Base-by-base conservation (phyloP, 2,888 invertebrate genomes). In the Phengaris arion region DNA sequence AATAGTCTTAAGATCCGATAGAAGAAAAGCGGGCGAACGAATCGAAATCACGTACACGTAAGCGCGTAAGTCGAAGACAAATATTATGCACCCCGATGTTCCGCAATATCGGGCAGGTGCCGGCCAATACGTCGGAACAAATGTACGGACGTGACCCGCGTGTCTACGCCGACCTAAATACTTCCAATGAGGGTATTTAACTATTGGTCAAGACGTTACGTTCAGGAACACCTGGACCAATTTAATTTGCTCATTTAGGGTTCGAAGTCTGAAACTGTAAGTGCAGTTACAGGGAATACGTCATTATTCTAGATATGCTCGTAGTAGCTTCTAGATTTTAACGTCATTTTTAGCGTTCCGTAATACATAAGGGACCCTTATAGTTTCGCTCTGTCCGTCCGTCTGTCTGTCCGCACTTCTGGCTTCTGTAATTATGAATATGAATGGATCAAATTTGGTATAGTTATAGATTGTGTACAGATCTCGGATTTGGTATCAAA, bases 101-200 rank as follows among this genome's bases (percentile, higher is more conserved):
- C 80, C 75, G 80, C 78, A 81, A 81, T 83, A 84, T 85, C 84
- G 81, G 82, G 84, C 90, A 91, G 92, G 91, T 91, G 92, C 86
- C 80, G 82, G 82, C 81, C 87, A 86, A 88, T 86, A 87, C 88
- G 85, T 87, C 87, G 90, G 89, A 89, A 91, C 92, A 91, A 93
- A 93, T 92, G 89, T 87, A 81, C 79, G 85, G 75, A 89, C 92
- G 92, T 91, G 92, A 87, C 81, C 80, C 79, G 91, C 84, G 86
- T 89, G 70, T 81, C 74, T 80, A 79, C 80, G 78, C 80, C 87
- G 90, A 87, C 90, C 90, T 76, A 79, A 74, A 79, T 79, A 78
- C 74, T 64, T 64, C 64, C 64, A 64, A 64, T 64, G 35, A 10
- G 59, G 59, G 59, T 45, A 64, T 64, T 64, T 64, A 64, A 45